Percentiles rank a stretch among this genome's conserved stretches.
Conservation (phyloP, 2,113 vertebrate species). For the Myrmophylax atrothorax region DNA sequence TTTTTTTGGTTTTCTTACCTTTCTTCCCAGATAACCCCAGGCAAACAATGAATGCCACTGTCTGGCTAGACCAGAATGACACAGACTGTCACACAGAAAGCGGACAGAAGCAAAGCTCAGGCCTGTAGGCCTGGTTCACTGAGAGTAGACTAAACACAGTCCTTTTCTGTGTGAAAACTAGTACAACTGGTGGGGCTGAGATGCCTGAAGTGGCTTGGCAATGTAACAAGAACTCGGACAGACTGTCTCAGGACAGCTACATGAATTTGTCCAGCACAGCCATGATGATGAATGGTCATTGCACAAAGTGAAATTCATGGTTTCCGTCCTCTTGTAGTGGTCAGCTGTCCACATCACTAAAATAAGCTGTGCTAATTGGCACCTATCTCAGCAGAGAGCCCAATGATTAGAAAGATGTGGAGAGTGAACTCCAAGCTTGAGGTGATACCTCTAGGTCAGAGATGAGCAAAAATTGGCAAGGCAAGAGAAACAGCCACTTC, state of each 20-base stretch:
- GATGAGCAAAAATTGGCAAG: slow-evolving; percentile 47
- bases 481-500: slow-evolving; percentile 30
- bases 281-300: not conserved
- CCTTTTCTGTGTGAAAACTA: not conserved
- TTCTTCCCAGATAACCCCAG: not conserved
- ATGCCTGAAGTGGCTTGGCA: not conserved
- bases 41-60: not conserved
- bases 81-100: not conserved
- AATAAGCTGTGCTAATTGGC: slow-evolving; percentile 48
- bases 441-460: slow-evolving; percentile 35
- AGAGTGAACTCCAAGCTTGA: slow-evolving; percentile 41
- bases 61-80: not conserved
- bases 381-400: slow-evolving; percentile 27
- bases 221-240: not conserved
- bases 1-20: not conserved
- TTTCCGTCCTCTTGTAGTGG: not conserved
- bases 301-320: not conserved
- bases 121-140: not conserved
- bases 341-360: slow-evolving; percentile 52
- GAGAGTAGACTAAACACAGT: too few species aligned
- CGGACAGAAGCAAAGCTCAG: not conserved
- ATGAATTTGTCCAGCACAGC: not conserved
- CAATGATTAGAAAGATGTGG: slow-evolving; percentile 55
- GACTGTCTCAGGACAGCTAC: not conserved
- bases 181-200: not conserved